Percentiles rank a stretch among this genome's conserved stretches.
Conservation (phyloP, 2,113 vertebrate genomes). For the Eupsittula cactorum region DNA sequence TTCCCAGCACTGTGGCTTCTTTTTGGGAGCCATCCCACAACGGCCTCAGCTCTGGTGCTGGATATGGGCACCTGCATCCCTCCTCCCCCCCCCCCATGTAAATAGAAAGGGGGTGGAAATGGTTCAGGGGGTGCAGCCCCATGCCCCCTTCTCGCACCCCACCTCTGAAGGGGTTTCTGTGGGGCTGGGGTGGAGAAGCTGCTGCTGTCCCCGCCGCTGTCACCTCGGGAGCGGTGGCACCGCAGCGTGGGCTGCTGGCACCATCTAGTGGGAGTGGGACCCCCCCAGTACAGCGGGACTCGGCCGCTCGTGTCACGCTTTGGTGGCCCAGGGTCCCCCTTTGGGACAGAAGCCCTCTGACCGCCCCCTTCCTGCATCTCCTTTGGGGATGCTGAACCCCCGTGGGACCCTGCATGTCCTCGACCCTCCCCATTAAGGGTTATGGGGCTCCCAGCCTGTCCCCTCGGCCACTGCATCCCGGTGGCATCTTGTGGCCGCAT, state of each 20-base stretch:
- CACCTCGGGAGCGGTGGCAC: not conserved
- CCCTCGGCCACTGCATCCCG: not conserved
- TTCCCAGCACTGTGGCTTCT: not conserved
- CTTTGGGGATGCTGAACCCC: not conserved
- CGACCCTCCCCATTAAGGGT: no score
- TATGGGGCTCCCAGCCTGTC: not conserved
- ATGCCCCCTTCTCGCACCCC: not conserved
- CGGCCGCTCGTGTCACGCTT: not conserved
- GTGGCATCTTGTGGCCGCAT: not conserved
- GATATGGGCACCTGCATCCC: fast-evolving
- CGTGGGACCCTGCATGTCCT: not conserved
- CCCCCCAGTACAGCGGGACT: not conserved
- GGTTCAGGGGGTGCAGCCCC: no score
- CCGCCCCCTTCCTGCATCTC: not conserved
- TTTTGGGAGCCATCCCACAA: not conserved
- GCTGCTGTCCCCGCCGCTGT: not conserved
- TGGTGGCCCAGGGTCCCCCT: not conserved
- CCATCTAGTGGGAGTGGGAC: conserved; percentile 33
- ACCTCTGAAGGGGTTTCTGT: not conserved
- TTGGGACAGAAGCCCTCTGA: not conserved
- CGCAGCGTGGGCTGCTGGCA: not conserved
- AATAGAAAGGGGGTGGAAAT: not conserved
- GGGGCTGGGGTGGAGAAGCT: not conserved
- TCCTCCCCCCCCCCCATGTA: no score
- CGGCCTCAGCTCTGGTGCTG: not conserved